Percentiles rank a stretch among this genome's conserved stretches.
These are phyloP conservation scores for Spinus pinus DNA, from an alignment of 2,797 vertebrate species.

Conservation along the genomic window DNA sequence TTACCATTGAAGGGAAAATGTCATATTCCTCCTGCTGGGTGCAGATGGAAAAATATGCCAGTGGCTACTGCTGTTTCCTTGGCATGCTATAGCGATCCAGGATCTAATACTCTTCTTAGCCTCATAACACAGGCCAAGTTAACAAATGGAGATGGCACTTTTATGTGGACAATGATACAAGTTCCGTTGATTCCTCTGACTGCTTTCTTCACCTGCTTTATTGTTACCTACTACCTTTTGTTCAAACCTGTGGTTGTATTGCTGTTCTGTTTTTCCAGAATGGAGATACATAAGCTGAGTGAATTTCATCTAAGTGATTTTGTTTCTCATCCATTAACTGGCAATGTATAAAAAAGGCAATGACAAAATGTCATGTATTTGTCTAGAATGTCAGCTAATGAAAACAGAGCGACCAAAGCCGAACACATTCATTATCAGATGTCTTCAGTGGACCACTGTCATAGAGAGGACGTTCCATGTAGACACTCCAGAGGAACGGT, in stretches of 20 bases:
- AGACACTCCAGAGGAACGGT: conserved; percentile 95
- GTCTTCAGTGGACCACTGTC: conserved; percentile 97
- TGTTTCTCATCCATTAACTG: background rate
- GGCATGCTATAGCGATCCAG: background rate
- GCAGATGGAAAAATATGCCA: conserved; percentile 51
- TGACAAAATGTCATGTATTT: conserved; percentile 16
- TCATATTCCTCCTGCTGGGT: conserved; percentile 37
- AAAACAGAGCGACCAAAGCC: conserved; percentile 98
- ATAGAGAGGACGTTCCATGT: conserved; percentile 97
- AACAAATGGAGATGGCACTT: background rate
- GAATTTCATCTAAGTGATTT: background rate
- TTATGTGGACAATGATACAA: background rate
- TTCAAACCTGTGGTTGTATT: background rate
- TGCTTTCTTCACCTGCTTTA: background rate
- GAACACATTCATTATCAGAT: conserved; percentile 98
- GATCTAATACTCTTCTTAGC: background rate
- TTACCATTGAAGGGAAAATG: conserved; percentile 15
- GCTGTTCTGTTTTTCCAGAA: background rate
- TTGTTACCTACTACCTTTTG: background rate
- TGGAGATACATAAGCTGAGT: background rate
- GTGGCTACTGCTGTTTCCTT: conserved; percentile 54
- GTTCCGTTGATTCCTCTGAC: background rate
- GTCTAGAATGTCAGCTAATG: conserved; percentile 95
- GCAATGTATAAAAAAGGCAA: background rate
- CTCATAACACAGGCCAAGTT: background rate